A percentile compares a stretch with the other conserved stretches of the same genome.
These are phyloP conservation scores for Gambelia wislizenii DNA, from an alignment of 2,797 vertebrate species.

Conservation along the genomic window DNA sequence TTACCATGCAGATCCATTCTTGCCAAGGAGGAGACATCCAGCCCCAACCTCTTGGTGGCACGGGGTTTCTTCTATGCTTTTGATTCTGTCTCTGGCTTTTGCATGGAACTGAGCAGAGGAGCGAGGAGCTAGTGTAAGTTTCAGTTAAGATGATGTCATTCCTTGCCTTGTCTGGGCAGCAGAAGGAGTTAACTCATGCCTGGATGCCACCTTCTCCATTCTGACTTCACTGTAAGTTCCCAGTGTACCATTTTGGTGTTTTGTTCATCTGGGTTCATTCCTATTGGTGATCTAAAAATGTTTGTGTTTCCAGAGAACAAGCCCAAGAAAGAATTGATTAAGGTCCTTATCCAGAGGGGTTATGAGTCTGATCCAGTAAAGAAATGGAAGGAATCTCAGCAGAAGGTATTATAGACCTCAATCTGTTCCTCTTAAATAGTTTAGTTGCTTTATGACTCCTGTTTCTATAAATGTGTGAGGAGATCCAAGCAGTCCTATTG, in stretches of 20 bases:
- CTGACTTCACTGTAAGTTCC: too few species aligned
- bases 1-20: too few species aligned
- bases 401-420: conserved; percentile 84
- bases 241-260: neutral
- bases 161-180: too few species aligned
- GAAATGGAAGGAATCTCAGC: conserved; percentile 92
- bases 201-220: too few species aligned
- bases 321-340: conserved; percentile 95
- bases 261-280: neutral
- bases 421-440: neutral
- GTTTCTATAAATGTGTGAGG: neutral
- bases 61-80: too few species aligned
- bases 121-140: too few species aligned
- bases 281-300: neutral
- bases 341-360: conserved; percentile 91
- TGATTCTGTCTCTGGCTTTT: too few species aligned
- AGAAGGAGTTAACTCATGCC: too few species aligned
- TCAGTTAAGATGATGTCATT: too few species aligned
- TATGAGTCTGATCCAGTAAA: conserved; percentile 97
- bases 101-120: too few species aligned
- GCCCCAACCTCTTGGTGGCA: too few species aligned
- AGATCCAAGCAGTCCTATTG: neutral
- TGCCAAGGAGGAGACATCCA: too few species aligned
- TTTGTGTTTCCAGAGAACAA: conserved; percentile 90
- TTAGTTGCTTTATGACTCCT: neutral